Conservation (phyloP, 2,113 vertebrate genomes). For the Machaerirhynchus nigripectus region DNA sequence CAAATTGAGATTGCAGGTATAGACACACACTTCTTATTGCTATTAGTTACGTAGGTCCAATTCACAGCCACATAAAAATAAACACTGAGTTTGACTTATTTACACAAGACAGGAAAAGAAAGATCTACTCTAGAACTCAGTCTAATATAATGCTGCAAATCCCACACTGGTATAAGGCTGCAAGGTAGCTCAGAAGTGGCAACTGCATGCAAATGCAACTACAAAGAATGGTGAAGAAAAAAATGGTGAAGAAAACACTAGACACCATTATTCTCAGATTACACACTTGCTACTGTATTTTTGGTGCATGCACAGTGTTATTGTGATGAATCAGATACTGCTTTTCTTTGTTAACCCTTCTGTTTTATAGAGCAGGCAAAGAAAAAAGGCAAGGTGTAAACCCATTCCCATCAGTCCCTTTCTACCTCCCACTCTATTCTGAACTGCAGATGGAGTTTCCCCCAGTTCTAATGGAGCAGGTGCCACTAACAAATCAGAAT, state of each 20-base stretch:
- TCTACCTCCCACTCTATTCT: neutral
- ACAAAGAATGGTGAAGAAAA: neutral
- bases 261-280: neutral
- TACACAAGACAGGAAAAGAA: neutral
- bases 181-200: neutral
- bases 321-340: neutral
- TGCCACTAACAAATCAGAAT: neutral
- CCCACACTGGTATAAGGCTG: neutral
- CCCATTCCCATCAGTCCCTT: neutral
- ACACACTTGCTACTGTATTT: neutral
- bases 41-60: neutral
- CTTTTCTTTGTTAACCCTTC: neutral
- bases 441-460: neutral
- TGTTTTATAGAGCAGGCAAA: neutral
- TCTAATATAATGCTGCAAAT: neutral
- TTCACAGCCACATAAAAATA: neutral
- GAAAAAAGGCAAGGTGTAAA: neutral
- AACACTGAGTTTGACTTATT: neutral
- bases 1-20: neutral
- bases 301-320: neutral
- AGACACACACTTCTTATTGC: neutral
- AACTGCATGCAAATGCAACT: neutral
- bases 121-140: neutral
- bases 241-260: neutral
- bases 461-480: neutral